A percentile compares a stretch with the other conserved stretches of the same genome.
Evolutionary conservation across 1,140 invertebrate genomes (phyloP).

Genomic region (Cydia strobilella): DNA sequence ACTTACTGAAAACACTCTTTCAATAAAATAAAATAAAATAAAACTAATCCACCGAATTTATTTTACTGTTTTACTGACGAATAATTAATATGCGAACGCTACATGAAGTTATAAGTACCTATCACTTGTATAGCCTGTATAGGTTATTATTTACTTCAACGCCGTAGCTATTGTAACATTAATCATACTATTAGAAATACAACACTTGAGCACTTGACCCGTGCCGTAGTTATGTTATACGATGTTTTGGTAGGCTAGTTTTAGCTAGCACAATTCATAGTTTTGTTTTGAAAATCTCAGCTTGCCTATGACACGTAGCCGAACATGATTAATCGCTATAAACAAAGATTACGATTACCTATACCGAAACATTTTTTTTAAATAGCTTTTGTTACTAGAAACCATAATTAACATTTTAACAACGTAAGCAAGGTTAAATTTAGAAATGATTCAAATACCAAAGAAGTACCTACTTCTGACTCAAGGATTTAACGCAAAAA

Average conservation of each 20-base stretch:
- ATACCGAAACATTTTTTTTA: conserved; percentile 25
- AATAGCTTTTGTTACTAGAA: conserved; percentile 25
- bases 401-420: conserved; percentile 5
- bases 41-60: too few relatives aligned
- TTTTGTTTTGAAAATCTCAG: conserved; percentile 45
- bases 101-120: background rate
- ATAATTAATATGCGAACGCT: background rate
- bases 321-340: conserved; percentile 43
- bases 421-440: background rate
- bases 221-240: conserved; percentile 32
- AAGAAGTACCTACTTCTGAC: too few relatives aligned
- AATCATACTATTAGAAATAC: conserved; percentile 37
- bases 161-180: background rate
- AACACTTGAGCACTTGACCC: conserved; percentile 45
- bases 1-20: background rate
- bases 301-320: conserved; percentile 5
- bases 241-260: conserved; percentile 2
- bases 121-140: too few relatives aligned
- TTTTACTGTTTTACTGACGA: too few relatives aligned
- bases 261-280: conserved; percentile 25
- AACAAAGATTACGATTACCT: conserved; percentile 45
- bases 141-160: too few relatives aligned
- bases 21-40: too few relatives aligned
- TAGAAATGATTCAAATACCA: too few relatives aligned
- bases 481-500: too few relatives aligned